Evolutionary conservation across 2,797 vertebrate genomes (phyloP).

Genomic region (Manis javanica): DNA sequence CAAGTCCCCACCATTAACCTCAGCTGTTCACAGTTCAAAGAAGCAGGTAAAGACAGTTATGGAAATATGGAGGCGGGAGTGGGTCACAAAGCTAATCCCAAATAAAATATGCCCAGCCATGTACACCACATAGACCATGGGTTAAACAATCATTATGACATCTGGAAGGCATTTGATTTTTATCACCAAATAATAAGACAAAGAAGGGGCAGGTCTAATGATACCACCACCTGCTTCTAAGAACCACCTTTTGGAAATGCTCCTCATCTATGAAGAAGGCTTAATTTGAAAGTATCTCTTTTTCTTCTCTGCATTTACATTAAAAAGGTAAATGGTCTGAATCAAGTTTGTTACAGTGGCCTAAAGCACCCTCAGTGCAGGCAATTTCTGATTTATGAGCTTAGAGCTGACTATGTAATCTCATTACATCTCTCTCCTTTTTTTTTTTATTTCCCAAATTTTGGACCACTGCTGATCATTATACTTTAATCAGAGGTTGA

Average conservation of each 20-base stretch:
- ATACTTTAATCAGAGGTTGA: neutral
- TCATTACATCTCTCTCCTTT: neutral
- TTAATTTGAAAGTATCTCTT: neutral
- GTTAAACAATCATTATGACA: neutral
- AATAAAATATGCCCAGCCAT: neutral
- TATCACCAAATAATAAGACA: neutral
- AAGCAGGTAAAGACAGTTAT: neutral
- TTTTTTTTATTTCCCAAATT: neutral
- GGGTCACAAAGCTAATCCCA: neutral
- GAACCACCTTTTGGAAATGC: neutral
- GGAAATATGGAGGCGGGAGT: neutral
- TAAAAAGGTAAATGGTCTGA: neutral
- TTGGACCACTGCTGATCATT: neutral
- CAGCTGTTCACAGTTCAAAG: neutral
- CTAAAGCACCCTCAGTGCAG: neutral
- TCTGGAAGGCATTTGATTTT: constrained; percentile 17
- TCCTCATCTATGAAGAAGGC: neutral
- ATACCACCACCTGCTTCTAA: neutral
- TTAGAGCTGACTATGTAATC: neutral
- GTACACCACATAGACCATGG: neutral
- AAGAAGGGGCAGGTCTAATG: neutral
- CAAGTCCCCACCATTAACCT: neutral
- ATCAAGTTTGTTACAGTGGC: neutral
- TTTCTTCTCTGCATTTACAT: neutral
- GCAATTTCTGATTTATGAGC: constrained; percentile 3